A percentile compares a stretch with the other conserved stretches of the same genome.
phyloP scores from a whole-genome alignment of 2,888 invertebrate genomes.

The Agriotes lineatus region DNA sequence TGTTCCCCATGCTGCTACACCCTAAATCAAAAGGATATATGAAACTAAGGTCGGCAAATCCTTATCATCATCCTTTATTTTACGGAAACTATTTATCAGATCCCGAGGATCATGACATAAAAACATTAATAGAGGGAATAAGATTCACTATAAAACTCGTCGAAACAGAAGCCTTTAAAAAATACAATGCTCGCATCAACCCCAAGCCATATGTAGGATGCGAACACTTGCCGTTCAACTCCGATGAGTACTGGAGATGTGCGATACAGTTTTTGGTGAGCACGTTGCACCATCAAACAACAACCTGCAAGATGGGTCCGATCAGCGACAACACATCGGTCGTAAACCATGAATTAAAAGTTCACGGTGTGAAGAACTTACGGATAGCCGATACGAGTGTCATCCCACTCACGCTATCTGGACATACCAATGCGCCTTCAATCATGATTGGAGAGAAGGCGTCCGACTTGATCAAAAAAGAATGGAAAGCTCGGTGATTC shows the following conservation, averaged over 20 bases:
- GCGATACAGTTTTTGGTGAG: slow-evolving; percentile 71
- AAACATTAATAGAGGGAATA: slow-evolving; percentile 70
- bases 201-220: slow-evolving; percentile 71
- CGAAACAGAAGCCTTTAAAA: slow-evolving; percentile 67
- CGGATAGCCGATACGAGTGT: slow-evolving; percentile 79
- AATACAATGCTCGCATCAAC: slow-evolving; percentile 72
- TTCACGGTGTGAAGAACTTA: slow-evolving; percentile 72
- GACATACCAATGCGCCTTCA: slow-evolving; percentile 77
- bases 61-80: slow-evolving; percentile 72
- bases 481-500: slow-evolving; percentile 42
- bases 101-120: slow-evolving; percentile 64
- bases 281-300: slow-evolving; percentile 77
- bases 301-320: slow-evolving; percentile 80
- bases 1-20: slow-evolving; percentile 71
- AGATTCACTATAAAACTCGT: slow-evolving; percentile 66
- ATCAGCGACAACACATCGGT: slow-evolving; percentile 65
- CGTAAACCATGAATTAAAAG: slow-evolving; percentile 61
- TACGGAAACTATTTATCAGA: slow-evolving; percentile 72
- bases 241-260: slow-evolving; percentile 78
- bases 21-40: slow-evolving; percentile 69
- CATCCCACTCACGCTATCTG: slow-evolving; percentile 75
- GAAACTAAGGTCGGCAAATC: slow-evolving; percentile 68
- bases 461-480: slow-evolving; percentile 72
- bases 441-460: slow-evolving; percentile 82
- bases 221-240: slow-evolving; percentile 67